Percentiles rank a stretch among this genome's conserved stretches.
Evolutionary conservation across 2,113 vertebrate genomes (phyloP).

Genomic region (Perca flavescens): DNA sequence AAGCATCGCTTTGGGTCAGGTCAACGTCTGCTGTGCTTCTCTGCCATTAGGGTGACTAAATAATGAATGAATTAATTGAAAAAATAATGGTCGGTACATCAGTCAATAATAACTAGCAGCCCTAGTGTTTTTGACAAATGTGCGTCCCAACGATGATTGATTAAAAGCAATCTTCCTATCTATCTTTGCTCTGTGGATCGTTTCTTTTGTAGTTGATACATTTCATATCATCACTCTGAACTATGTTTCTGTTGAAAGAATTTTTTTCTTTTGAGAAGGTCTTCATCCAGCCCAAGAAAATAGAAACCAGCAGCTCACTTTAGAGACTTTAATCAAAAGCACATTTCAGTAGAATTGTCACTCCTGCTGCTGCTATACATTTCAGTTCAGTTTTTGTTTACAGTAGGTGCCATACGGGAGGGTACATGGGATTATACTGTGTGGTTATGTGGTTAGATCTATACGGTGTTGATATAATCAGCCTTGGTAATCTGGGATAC

Average conservation of each 20-base stretch:
- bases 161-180: constrained; percentile 8
- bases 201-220: constrained; percentile 48
- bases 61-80: neutral
- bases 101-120: neutral
- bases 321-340: constrained; percentile 38
- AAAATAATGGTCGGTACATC: neutral
- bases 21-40: neutral
- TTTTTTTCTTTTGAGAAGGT: constrained; percentile 47
- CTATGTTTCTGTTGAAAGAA: constrained; percentile 27
- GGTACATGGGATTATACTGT: neutral
- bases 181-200: neutral
- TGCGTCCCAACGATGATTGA: neutral
- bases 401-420: constrained; percentile 11
- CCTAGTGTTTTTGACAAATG: neutral
- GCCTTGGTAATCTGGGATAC: constrained; percentile 1
- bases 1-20: neutral
- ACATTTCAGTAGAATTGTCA: constrained; percentile 43
- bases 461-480: constrained; percentile 7
- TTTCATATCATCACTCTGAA: constrained; percentile 49
- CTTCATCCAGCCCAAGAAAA: constrained; percentile 52
- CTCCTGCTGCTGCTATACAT: neutral
- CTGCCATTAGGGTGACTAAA: neutral
- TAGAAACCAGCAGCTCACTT: constrained; percentile 53
- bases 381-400: constrained; percentile 20
- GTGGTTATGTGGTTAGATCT: constrained; percentile 1